Evolutionary conservation across 2,113 vertebrate genomes (phyloP), one percentile per base, ranked within the genome.

Genomic region (Megaptera novaeangliae): DNA sequence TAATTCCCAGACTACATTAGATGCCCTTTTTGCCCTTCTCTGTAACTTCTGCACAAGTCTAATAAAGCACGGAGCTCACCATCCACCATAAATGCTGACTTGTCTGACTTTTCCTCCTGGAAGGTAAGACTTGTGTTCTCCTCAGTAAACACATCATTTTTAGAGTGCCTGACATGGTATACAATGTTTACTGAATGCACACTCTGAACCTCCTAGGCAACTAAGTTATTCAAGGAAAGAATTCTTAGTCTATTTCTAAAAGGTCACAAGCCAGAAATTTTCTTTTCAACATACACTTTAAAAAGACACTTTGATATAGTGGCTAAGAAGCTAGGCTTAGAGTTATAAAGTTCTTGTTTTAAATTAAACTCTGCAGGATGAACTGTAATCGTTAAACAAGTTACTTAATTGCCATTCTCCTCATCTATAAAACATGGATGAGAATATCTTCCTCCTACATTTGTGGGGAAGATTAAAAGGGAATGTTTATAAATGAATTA

Each of bases 401-500:
- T 46, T 71, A 82, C 11, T 29, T 64, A 94, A 75, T 72, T 15
- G 3, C 89, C 10, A 41, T 66, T 94, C 89, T 77, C n/a, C 27
- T 94, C 41, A 82, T 59, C 93, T 96, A 46, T 71, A 87, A 75
- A 77, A 31, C 41, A 55, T 29, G 44, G 6, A 91, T 57, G 21
- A 95, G 17, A 83, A 31, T 34, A 82, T 93, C 20, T 44, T 93
- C n/a, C 44, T 68, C 41, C n/a, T 78, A 4, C 7, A 34, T 49
- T 88, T 92, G 12, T 82, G 27, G 2, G 29, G 14, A 91, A 87
- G n/a, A 91, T 68, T 71, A 82, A 94, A 91, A 95, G 29, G 9
- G 52, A 83, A 88, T 41, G n/a, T 80, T 63, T 69, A 83, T 69
- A 92, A 94, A 77, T 93, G 61, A 90, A 95, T 85, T 80, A 95